Percentiles rank a stretch among this genome's conserved stretches.
phyloP scores from a whole-genome alignment of 2,797 vertebrate species.

The Sphenopsis melanotis region DNA sequence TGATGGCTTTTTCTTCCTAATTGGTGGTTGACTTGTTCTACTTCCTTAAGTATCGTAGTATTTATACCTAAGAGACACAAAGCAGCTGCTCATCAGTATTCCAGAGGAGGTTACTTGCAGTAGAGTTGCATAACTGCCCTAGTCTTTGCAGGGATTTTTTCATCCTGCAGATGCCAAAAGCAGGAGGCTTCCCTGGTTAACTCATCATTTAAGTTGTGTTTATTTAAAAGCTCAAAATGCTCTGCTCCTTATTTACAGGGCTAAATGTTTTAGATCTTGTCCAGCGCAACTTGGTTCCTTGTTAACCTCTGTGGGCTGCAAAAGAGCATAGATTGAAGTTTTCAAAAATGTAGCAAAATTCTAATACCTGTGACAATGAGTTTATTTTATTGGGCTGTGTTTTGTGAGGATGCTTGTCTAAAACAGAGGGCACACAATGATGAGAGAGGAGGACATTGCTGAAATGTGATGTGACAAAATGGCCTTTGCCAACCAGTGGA shows the following conservation, averaged over 20 bases:
- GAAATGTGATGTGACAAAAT: neutral
- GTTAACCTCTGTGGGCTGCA: neutral
- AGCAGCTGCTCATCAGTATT: constrained; percentile 83
- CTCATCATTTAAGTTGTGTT: constrained; percentile 8
- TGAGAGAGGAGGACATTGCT: neutral
- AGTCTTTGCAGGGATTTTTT: constrained; percentile 71
- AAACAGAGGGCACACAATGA: neutral
- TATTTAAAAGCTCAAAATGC: neutral
- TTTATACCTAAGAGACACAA: constrained; percentile 52
- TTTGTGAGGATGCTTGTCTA: neutral
- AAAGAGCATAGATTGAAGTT: neutral
- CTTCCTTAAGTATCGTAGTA: constrained; percentile 44
- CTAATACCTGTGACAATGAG: neutral
- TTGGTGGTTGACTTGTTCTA: constrained; percentile 16
- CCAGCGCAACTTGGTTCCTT: neutral
- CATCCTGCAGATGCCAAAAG: constrained; percentile 37
- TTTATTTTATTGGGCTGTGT: neutral
- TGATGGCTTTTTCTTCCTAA: constrained; percentile 22
- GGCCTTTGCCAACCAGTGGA: neutral
- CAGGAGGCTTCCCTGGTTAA: constrained; percentile 33
- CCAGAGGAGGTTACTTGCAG: constrained; percentile 83
- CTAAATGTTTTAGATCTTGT: neutral
- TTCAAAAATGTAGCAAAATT: neutral
- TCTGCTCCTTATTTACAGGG: neutral
- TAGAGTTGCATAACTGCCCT: constrained; percentile 87